Conservation (phyloP, 2,113 vertebrate genomes). For the Zosterops japonicus region DNA sequence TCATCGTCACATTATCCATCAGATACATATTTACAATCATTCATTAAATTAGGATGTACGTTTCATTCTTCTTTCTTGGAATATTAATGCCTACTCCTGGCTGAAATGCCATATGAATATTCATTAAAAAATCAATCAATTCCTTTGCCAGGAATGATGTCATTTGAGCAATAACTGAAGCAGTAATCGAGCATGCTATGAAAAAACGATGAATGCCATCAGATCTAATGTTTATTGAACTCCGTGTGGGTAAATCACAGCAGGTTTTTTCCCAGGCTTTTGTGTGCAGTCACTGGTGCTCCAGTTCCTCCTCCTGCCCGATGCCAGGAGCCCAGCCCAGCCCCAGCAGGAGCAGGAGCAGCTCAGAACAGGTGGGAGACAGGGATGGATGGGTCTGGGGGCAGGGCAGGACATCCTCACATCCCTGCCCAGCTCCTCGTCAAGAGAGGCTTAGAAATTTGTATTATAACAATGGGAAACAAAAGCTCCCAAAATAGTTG, state of each 20-base stretch:
- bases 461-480: neutral
- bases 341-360: neutral
- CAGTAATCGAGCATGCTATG: conserved; percentile 51
- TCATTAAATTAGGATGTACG: conserved; percentile 57
- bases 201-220: conserved; percentile 64
- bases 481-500: neutral
- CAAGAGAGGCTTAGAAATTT: neutral
- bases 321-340: neutral
- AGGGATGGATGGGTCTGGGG: neutral
- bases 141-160: conserved; percentile 41
- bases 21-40: conserved; percentile 53
- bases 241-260: conserved; percentile 38
- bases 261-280: conserved; percentile 19
- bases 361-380: neutral
- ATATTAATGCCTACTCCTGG: conserved; percentile 61
- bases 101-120: conserved; percentile 69
- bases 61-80: conserved; percentile 68
- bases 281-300: neutral
- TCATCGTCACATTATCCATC: conserved; percentile 40
- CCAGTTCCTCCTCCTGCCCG: neutral
- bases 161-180: conserved; percentile 51
- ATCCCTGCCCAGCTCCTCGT: neutral
- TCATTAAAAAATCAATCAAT: conserved; percentile 64
- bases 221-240: conserved; percentile 69
- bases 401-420: neutral